Conservation (phyloP, 2,888 invertebrate species). For the Acleris sparsana region DNA sequence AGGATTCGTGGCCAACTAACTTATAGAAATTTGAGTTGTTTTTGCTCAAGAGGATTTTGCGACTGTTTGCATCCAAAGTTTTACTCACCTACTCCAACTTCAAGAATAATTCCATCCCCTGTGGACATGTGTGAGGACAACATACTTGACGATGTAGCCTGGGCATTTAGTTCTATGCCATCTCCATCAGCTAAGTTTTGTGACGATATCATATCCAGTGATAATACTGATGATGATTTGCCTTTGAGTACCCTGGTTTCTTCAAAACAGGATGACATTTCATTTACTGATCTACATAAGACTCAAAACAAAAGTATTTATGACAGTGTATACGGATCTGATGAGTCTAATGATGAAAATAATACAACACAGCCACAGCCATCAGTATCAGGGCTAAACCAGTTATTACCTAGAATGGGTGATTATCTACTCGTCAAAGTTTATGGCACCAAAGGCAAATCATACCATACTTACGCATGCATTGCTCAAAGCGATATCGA, state of each 20-base stretch:
- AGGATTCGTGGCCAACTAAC: constrained; percentile 25
- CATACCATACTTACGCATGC: too few species aligned
- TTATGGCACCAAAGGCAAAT: too few species aligned
- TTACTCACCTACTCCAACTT: constrained; percentile 8
- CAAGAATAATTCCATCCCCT: constrained; percentile 1
- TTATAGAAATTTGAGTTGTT: constrained; percentile 30
- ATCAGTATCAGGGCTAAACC: constrained; percentile 7
- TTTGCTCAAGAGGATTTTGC: constrained; percentile 30
- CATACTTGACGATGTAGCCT: too few species aligned
- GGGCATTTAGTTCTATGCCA: too few species aligned
- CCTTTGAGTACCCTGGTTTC: constrained; percentile 7
- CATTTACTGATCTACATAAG: constrained; percentile 5
- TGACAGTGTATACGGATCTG: too few species aligned
- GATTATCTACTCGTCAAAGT: too few species aligned
- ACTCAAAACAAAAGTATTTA: not conserved
- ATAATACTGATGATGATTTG: constrained; percentile 8
- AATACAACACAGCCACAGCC: constrained; percentile 1
- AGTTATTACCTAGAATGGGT: constrained; percentile 4
- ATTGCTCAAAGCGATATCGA: too few species aligned
- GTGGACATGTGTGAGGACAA: too few species aligned
- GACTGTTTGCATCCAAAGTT: not conserved
- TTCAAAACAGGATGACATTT: constrained; percentile 5
- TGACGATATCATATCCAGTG: too few species aligned
- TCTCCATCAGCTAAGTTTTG: too few species aligned
- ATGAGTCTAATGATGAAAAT: too few species aligned